phyloP scores from a whole-genome alignment of 2,888 invertebrate genomes.

The Epistrophe eligans region DNA sequence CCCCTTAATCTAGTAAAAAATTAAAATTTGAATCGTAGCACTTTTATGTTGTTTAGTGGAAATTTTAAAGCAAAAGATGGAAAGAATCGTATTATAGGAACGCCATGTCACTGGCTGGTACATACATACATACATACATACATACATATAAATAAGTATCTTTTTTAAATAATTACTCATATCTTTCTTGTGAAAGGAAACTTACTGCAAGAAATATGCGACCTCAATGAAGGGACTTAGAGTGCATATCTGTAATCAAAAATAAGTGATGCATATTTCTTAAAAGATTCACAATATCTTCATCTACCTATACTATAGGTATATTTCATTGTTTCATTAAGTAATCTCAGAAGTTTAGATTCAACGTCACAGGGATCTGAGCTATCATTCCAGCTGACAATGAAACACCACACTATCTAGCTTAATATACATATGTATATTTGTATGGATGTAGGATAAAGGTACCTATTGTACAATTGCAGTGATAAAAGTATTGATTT shows the following conservation, averaged over 20 bases:
- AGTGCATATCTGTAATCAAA: not conserved
- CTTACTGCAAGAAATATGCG: not conserved
- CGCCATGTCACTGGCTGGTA: too few relatives aligned
- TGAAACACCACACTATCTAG: not conserved
- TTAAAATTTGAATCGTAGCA: too few relatives aligned
- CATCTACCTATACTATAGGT: not conserved
- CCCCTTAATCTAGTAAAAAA: too few relatives aligned
- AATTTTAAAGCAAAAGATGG: too few relatives aligned
- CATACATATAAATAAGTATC: too few relatives aligned
- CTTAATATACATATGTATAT: not conserved
- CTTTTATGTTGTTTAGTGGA: too few relatives aligned
- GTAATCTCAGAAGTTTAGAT: conserved; percentile 27
- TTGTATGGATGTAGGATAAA: conserved; percentile 1
- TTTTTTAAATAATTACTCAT: too few relatives aligned
- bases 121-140: too few relatives aligned
- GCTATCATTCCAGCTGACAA: conserved; percentile 10
- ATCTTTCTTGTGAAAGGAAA: too few relatives aligned
- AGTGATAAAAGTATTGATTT: conserved; percentile 38
- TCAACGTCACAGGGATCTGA: conserved; percentile 17
- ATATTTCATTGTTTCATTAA: conserved; percentile 2
- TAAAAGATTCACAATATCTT: not conserved
- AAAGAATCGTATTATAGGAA: too few relatives aligned
- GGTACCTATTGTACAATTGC: not conserved
- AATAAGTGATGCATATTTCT: not conserved
- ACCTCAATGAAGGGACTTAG: not conserved